Conservation (phyloP, 2,113 vertebrate species). For the Oplegnathus fasciatus region DNA sequence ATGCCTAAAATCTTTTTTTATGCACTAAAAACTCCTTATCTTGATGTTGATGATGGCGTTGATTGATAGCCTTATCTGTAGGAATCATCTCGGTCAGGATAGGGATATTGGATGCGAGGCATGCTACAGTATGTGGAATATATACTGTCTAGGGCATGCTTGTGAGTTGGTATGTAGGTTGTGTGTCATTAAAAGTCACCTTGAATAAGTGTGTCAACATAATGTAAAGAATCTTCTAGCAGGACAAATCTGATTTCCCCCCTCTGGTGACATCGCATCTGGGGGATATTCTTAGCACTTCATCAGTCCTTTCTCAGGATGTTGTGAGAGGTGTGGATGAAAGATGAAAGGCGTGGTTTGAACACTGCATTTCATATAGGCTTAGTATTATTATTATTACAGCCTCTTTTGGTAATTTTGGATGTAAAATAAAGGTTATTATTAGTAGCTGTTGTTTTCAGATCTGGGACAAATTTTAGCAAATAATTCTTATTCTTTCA, state of each 20-base stretch:
- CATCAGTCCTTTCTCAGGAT: slow-evolving; percentile 62
- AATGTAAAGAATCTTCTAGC: slow-evolving; percentile 73
- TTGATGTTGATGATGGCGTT: slow-evolving; percentile 27
- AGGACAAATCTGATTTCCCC: slow-evolving; percentile 69
- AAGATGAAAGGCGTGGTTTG: slow-evolving; percentile 27
- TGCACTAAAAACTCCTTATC: slow-evolving; percentile 24
- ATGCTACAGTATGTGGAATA: slow-evolving; percentile 10
- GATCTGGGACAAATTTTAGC: slow-evolving; percentile 12
- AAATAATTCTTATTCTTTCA: slow-evolving; percentile 10
- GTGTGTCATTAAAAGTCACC: slow-evolving; percentile 79
- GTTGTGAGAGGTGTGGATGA: slow-evolving; percentile 45
- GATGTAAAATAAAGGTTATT: slow-evolving; percentile 13
- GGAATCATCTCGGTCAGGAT: slow-evolving; percentile 10
- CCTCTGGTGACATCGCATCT: slow-evolving; percentile 72
- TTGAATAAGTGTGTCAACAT: slow-evolving; percentile 80
- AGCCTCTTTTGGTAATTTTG: not conserved
- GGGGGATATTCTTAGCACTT: slow-evolving; percentile 76
- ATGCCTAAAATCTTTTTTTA: slow-evolving; percentile 12
- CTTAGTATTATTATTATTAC: not conserved
- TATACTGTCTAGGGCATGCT: not conserved
- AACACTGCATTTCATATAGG: not conserved
- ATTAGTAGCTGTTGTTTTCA: slow-evolving; percentile 30
- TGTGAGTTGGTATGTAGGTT: slow-evolving; percentile 55
- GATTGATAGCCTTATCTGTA: slow-evolving; percentile 43
- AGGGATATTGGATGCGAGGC: slow-evolving; percentile 21